Base-by-base conservation (phyloP, 2,888 invertebrate species). In the Protophormia terraenovae region DNA sequence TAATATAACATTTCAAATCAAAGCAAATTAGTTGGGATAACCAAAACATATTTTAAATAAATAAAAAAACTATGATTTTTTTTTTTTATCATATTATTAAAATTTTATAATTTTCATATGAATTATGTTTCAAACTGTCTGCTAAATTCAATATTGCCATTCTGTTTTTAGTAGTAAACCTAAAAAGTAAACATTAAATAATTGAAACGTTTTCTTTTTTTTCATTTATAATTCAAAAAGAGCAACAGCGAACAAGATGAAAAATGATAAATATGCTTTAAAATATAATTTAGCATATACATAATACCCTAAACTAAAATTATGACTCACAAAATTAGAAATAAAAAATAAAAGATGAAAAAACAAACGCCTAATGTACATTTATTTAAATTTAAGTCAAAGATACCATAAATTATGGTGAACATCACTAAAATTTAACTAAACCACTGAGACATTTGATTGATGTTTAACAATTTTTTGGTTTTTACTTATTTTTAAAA, bases 381-480 rank as follows among this genome's bases (percentile, higher is more conserved):
- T 47, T 45, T 4, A 29, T 58, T 58, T 19, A 12, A 14, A 29
- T 58, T 58, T 19, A 12, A 14, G 10, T 16, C 27, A 45, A 16
- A 66, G 3, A 47, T 47, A 71, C 32, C 32, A 24, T 10, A 55
- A 53, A 1, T 24, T 35, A 38, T 14, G 45, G 8, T 27, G 14
- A 62, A 27, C 41, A 38, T 8, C 60, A 53, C 35, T 53, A 14
- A 45, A 16, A 16, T 50, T 50, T n/a, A 35, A 47, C n/a, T 16
- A 64, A 64, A 66, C 64, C 79, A 32, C 64, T 32, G 14, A 71
- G 71, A 45, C 71, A 72, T 66, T 66, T 80, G 79, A 80, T 80
- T 72, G 79, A 80, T 66, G 71, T 66, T 19, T 19, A 64, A 24
- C 22, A 53, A 45, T 64, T 53, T 38, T 35, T 53, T 27, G 41